Evolutionary conservation across 2,113 vertebrate species (phyloP).

Genomic region (Piliocolobus tephrosceles): DNA sequence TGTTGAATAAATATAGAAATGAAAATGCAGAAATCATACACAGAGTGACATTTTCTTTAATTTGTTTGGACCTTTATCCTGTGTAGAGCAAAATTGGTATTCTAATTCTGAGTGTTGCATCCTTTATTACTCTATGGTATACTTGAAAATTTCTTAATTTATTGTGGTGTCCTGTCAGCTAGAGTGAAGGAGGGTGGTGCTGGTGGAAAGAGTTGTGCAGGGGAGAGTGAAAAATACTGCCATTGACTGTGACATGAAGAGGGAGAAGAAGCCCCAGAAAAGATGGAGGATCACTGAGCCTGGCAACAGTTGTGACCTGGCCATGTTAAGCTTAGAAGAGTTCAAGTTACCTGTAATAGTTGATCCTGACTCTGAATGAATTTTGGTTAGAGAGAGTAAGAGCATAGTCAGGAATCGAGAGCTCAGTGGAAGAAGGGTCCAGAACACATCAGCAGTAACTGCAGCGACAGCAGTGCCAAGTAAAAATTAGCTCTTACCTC

Average conservation of each 20-base stretch:
- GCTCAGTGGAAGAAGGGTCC: background rate
- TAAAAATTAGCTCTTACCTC: background rate
- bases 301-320: constrained; percentile 1
- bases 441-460: background rate
- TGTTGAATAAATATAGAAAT: constrained; percentile 40
- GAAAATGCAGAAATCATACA: constrained; percentile 33
- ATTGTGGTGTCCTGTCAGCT: background rate
- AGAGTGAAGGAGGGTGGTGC: background rate
- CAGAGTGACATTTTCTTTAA: background rate
- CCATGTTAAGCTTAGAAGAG: background rate
- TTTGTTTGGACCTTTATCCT: background rate
- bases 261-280: constrained; percentile 29
- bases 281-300: constrained; percentile 14
- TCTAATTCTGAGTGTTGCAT: constrained; percentile 2
- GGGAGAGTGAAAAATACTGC: background rate
- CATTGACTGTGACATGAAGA: constrained; percentile 11
- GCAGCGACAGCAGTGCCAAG: background rate
- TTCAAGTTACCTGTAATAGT: background rate
- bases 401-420: background rate
- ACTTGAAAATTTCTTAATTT: background rate
- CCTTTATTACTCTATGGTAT: constrained; percentile 18
- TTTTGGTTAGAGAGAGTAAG: constrained; percentile 28
- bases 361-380: background rate
- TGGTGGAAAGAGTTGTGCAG: background rate
- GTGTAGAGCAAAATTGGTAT: background rate